Percentiles rank a stretch among this genome's conserved stretches.
Evolutionary conservation across 1,140 invertebrate genomes (phyloP).

Genomic region (Teleogryllus occipitalis): DNA sequence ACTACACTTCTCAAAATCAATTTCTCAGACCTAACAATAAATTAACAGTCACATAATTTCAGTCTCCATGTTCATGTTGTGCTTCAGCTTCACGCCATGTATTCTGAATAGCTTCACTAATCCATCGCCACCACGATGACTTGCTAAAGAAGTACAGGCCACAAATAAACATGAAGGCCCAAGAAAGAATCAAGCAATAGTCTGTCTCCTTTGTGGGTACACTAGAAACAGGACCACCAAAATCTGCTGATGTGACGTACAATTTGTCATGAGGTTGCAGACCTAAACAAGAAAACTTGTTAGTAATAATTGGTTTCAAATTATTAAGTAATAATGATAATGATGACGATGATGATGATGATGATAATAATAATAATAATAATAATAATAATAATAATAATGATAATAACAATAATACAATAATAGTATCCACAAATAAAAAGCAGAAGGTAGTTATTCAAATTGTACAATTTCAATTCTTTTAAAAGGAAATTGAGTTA

Average conservation of each 20-base stretch:
- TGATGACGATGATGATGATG: too few relatives aligned
- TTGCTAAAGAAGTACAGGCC: constrained; percentile 65
- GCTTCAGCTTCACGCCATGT: constrained; percentile 86
- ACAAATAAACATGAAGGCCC: constrained; percentile 77
- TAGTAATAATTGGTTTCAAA: neutral
- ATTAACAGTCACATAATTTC: constrained; percentile 16
- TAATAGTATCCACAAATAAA: too few relatives aligned
- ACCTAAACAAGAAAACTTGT: constrained; percentile 35
- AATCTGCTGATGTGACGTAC: constrained; percentile 67
- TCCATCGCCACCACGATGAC: constrained; percentile 66
- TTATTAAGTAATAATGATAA: neutral
- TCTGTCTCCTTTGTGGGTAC: constrained; percentile 64
- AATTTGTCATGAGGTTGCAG: constrained; percentile 51
- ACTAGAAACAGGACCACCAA: constrained; percentile 68
- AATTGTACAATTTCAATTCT: neutral
- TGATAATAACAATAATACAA: too few relatives aligned
- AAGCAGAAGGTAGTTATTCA: too few relatives aligned
- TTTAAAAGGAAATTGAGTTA: neutral
- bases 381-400: too few relatives aligned
- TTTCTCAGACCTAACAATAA: neutral
- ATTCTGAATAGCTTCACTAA: constrained; percentile 75
- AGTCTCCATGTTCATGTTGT: constrained; percentile 61
- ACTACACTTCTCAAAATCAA: too few relatives aligned
- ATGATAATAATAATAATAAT: too few relatives aligned
- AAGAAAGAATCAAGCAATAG: constrained; percentile 72